Evolutionary conservation across 2,113 vertebrate species (phyloP), one percentile per base, ranked within the genome.

Genomic region (Zapus hudsonius): DNA sequence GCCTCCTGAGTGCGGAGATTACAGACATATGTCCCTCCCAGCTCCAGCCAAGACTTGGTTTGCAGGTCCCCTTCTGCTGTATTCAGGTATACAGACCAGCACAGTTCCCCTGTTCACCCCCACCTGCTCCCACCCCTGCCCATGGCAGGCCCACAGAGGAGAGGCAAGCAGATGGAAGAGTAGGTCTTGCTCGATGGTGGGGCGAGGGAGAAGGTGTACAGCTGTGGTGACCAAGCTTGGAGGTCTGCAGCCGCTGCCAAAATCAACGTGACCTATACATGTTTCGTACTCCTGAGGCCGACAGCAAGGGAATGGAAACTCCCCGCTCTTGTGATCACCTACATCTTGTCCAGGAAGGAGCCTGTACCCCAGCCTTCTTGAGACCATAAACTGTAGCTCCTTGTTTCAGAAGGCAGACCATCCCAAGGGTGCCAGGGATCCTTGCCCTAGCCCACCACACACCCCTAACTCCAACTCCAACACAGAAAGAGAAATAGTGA

Each of bases 401-500:
- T 92, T 55, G 75, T 89, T 92, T 64, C 9, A 64, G 81, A 87
- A 47, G 84, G 36, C 38, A 72, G 80, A 75, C 42, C 74, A 70
- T 38, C 20, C 8, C 59, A 47, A 82, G 25, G 27, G 40, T 44
- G 66, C 76, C 55, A 16, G 55, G 64, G 7, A 79, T 3, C 40
- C 27, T 7, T 3, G 16, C 4, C 33, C 40, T 57, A 73, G n/a
- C 19, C 55, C 64, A 17, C 25, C 29, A 6, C 16, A 27, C 19
- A 36, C 33, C 17, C 47, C 75, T n/a, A 6, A 27, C 44, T 16
- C 52, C 25, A 31, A 1, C 44, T 76, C 31, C 38, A 66, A 31
- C 40, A 61, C 38, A 19, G 64, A 55, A 12, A 67, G 78, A 27
- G 3, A 16, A 25, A 44, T n/a, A 63, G 33, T 22, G 5, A 85